Evolutionary conservation across 2,888 invertebrate genomes (phyloP).

Genomic region (Parasteatoda lunata): DNA sequence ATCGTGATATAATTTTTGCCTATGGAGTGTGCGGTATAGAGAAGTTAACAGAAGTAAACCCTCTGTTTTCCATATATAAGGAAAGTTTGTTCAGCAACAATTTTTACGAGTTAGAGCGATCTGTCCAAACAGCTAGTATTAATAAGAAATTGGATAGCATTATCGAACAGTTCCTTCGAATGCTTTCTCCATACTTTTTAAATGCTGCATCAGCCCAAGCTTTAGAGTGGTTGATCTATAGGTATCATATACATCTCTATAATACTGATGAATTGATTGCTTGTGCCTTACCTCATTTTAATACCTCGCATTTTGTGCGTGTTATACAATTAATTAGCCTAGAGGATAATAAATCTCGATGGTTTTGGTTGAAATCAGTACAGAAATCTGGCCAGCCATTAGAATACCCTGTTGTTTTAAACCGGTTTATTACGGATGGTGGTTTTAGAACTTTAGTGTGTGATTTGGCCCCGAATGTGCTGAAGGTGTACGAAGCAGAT

Average conservation of each 20-base stretch:
- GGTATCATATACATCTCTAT: slow-evolving; percentile 90
- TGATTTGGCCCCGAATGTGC: slow-evolving; percentile 78
- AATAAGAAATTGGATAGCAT: slow-evolving; percentile 85
- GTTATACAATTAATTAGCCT: slow-evolving; percentile 85
- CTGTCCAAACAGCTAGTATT: slow-evolving; percentile 82
- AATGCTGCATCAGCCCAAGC: slow-evolving; percentile 90
- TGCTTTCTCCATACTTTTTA: slow-evolving; percentile 89
- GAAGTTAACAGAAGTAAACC: slow-evolving; percentile 85
- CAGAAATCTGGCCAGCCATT: slow-evolving; percentile 84
- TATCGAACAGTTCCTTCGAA: slow-evolving; percentile 85
- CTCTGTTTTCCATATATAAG: slow-evolving; percentile 83
- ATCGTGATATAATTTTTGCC: slow-evolving; percentile 87
- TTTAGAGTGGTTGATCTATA: slow-evolving; percentile 94
- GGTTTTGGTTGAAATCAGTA: slow-evolving; percentile 84
- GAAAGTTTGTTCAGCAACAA: slow-evolving; percentile 84
- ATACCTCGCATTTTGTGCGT: slow-evolving; percentile 89
- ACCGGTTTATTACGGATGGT: slow-evolving; percentile 81
- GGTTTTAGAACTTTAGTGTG: slow-evolving; percentile 81
- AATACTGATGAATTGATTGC: slow-evolving; percentile 87
- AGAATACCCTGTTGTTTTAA: slow-evolving; percentile 82
- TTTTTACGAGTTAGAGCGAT: slow-evolving; percentile 86
- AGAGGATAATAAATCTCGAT: slow-evolving; percentile 79
- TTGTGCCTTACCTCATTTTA: slow-evolving; percentile 92
- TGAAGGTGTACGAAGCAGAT: slow-evolving; percentile 74
- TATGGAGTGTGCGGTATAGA: slow-evolving; percentile 90